Evolutionary conservation across 2,113 vertebrate genomes (phyloP), one percentile per base, ranked within the genome.

Genomic region (Dipodomys spectabilis): DNA sequence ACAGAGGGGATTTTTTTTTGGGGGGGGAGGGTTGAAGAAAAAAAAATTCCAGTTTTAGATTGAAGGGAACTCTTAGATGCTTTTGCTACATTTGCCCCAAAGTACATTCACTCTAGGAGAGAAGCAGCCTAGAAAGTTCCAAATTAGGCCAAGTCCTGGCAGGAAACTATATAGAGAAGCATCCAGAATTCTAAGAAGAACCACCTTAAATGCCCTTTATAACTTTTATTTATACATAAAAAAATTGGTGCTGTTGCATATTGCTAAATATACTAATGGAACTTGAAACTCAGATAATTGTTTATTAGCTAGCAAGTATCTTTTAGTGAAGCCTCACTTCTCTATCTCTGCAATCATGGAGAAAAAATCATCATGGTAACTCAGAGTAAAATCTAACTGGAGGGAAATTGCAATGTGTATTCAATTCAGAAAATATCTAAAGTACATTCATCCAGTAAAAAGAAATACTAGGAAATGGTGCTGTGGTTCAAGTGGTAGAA

Each of bases 121-220:
- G 39, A 88, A 2, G 25, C 53, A 78, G 20, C 85, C 30, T 73
- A 49, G 77, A 86, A 95, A 32, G 27, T 86, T 95, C n/a, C 45
- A 91, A 95, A 96, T 68, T 82, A 96, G 83, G 91, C 73, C 95
- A 96, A 74, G 22, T 90, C 32, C 73, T 93, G 53, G 60, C 16
- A 95, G 83, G 39, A 11, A 88, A 28, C 39, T 90, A 18, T 49
- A n/a, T 16, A 64, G 35, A 49, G 25, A 82, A 15, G 27, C 57
- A 62, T 57, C 80, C 62, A 80, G 79, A 13, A 32, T 94, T 93
- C 73, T 92, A 78, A 80, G 75, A 35, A 49, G 78, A 90, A 73
- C 39, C 19, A 88, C 53, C 28, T 85, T 79, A 94, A 83, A 86
- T 93, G 32, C 18, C 22, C 23, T 94, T 95, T 62, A 64, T 92